Evolutionary conservation across 2,113 vertebrate genomes (phyloP).

Genomic region (Rhizomys pruinosus): DNA sequence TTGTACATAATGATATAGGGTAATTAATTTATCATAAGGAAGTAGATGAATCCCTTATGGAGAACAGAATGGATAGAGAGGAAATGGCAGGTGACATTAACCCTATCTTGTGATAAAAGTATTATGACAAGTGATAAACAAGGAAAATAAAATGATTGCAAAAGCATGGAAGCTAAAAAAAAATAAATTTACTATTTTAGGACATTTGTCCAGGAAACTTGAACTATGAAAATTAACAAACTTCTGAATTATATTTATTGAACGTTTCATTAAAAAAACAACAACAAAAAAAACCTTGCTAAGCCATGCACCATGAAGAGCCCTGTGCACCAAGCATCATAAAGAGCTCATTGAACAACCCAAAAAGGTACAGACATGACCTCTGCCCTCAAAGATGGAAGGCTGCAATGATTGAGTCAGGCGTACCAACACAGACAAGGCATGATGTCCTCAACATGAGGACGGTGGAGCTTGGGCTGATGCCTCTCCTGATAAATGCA

Average conservation of each 20-base stretch:
- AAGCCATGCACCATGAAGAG: neutral
- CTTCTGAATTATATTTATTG: neutral
- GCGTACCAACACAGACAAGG: neutral
- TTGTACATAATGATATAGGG: neutral
- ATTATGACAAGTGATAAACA: neutral
- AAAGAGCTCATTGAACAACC: neutral
- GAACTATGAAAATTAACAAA: neutral
- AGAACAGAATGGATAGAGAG: neutral
- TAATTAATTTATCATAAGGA: neutral
- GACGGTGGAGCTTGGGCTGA: neutral
- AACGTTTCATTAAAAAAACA: slow-evolving; percentile 36
- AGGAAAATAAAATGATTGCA: neutral
- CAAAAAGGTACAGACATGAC: neutral
- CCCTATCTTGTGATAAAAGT: neutral
- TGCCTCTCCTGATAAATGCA: rapidly evolving
- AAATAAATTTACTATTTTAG: neutral
- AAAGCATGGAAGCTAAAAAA: neutral
- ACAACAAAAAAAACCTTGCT: neutral
- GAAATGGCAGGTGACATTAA: neutral
- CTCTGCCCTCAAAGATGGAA: neutral
- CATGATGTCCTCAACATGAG: neutral
- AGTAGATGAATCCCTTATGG: neutral
- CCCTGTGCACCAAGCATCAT: neutral
- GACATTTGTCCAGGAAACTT: neutral
- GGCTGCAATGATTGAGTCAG: rapidly evolving